Evolutionary conservation across 2,113 vertebrate species (phyloP).

Genomic region (Cyprinodon variegatus): DNA sequence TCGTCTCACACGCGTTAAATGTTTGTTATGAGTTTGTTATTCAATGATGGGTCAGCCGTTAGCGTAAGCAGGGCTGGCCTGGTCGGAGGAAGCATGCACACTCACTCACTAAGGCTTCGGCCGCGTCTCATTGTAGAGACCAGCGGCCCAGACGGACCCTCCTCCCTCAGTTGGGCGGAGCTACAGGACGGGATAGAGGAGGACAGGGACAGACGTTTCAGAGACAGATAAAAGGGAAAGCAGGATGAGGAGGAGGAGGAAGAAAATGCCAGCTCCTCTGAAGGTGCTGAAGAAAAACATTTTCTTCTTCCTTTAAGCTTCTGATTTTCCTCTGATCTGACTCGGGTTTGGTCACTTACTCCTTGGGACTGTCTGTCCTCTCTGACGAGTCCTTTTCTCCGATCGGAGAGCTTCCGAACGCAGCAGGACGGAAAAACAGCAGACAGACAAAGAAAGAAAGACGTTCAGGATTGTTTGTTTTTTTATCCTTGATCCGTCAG

Average conservation of each 20-base stretch:
- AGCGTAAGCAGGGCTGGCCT: neutral
- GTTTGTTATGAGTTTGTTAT: neutral
- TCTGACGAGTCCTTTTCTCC: slow-evolving; percentile 24
- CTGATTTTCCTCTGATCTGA: neutral
- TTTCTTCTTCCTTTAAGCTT: neutral
- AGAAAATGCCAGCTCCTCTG: neutral
- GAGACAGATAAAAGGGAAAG: neutral
- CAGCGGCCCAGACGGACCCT: slow-evolving; percentile 52
- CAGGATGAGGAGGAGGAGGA: slow-evolving; percentile 1
- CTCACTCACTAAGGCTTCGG: slow-evolving; percentile 78
- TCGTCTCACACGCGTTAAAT: no score
- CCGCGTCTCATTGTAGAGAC: slow-evolving; percentile 71
- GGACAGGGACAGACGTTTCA: neutral
- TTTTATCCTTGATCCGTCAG: neutral
- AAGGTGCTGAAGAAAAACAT: neutral
- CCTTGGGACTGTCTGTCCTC: slow-evolving; percentile 15
- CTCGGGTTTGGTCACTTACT: slow-evolving; percentile 13
- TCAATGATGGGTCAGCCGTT: neutral
- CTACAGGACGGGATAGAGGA: slow-evolving; percentile 36
- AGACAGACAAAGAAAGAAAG: neutral
- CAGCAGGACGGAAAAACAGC: slow-evolving; percentile 14
- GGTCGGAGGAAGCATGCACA: slow-evolving; percentile 45
- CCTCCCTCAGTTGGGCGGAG: slow-evolving; percentile 55
- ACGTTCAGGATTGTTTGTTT: neutral
- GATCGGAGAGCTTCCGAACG: slow-evolving; percentile 9